phyloP scores from a whole-genome alignment of 1,140 invertebrate species.

The Penaeus japonicus region DNA sequence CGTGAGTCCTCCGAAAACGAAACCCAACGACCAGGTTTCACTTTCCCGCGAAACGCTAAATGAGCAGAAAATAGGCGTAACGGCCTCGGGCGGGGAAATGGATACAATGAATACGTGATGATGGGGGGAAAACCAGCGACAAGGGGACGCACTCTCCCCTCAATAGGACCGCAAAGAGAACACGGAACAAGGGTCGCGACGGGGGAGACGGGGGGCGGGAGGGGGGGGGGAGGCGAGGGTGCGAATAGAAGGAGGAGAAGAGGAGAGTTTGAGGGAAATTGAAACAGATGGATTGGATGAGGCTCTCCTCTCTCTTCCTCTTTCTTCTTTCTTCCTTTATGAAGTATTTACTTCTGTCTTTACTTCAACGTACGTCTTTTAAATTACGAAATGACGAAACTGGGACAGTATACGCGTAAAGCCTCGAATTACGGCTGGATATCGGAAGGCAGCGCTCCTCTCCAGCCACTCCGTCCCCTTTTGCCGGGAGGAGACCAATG shows the following conservation, averaged over 20 bases:
- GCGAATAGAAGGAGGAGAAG: background rate
- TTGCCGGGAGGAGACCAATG: background rate
- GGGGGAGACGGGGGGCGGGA: background rate
- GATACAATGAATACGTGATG: constrained; percentile 39
- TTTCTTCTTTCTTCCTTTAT: background rate
- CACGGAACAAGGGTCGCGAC: background rate
- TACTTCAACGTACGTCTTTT: too few species aligned
- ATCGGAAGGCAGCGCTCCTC: background rate
- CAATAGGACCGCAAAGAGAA: background rate
- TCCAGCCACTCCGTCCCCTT: background rate
- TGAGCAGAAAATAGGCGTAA: constrained; percentile 35
- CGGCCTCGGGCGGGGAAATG: constrained; percentile 1
- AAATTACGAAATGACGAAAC: too few species aligned
- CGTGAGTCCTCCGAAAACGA: background rate
- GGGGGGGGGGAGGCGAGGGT: background rate
- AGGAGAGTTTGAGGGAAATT: background rate
- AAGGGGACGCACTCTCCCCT: constrained; percentile 4
- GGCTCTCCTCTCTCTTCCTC: background rate
- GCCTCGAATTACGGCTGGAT: too few species aligned
- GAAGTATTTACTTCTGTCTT: too few species aligned
- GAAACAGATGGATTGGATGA: background rate
- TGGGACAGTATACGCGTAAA: too few species aligned
- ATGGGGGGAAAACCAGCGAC: background rate
- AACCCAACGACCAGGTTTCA: background rate
- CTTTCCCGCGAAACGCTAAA: constrained; percentile 23